Base-by-base conservation (phyloP, 92 coral and sea anemone species). In the Pocillopora grandis region DNA sequence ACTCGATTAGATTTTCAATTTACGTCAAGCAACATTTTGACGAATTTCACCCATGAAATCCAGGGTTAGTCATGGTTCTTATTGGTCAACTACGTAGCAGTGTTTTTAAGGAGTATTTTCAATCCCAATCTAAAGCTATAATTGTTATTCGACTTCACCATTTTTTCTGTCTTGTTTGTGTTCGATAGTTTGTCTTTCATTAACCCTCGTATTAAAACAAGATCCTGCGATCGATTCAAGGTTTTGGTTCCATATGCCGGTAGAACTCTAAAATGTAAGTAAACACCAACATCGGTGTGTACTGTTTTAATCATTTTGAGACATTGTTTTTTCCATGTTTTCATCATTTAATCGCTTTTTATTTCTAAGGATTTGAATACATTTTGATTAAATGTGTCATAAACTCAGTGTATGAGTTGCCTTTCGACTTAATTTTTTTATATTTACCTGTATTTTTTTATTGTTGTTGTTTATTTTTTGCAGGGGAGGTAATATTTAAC, bases 191-290 rank as follows among this genome's bases (percentile, higher is more conserved):
- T 90, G 63, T 78, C 91, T 14, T 70, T 82, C 58, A 70, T 7
- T 55, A 35, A 37, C 56, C 88, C 95, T 9, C 80, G 89, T 59
- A 72, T 75, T 35, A 80, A 81, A 21, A 80, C 83, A 16, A 82
- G 90, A 62, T 74, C 76, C 56, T 89, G 94, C 64, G 99, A 96
- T 76, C 89, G 99, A 33, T 96, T 96, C 87, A 92, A 93, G 67
- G 88, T 96, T 21, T 80, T 88, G 16, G 92, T 96, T 80, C 99
- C 99, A 19, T 96, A 90, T 89, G 99, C 97, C 83, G 99, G 99
- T 36, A 89, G 84, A 56, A 91, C 91, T 12, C 84, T 96, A 13
- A 92, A 88, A 91, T 96, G 99, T 96, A 91, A 85, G 98, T 70
- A 21, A 31, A 23, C 75, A 70, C 3, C 42, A 16, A 42, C 52